Evolutionary conservation across 2,888 invertebrate genomes (phyloP), one percentile per base, ranked within the genome.

Genomic region (Mimumesa dahlbomi): DNA sequence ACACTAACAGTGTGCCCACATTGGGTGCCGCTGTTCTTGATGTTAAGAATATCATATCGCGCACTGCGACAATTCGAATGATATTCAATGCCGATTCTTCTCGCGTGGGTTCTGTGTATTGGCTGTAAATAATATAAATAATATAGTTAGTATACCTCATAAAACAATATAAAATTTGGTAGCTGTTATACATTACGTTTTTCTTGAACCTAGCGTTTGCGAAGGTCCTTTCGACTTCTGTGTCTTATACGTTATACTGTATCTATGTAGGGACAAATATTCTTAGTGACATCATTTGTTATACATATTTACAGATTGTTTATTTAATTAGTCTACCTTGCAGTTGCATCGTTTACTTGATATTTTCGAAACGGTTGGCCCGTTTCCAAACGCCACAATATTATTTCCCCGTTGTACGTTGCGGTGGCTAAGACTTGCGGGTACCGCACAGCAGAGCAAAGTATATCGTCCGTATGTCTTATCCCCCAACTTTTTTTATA

Each of bases 301-400:
- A n/a, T n/a, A n/a, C n/a, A n/a, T n/a, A n/a, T n/a, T n/a, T n/a
- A n/a, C n/a, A n/a, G n/a, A n/a, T n/a, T n/a, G n/a, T n/a, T n/a
- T n/a, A n/a, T n/a, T n/a, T n/a, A n/a, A n/a, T n/a, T n/a, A n/a
- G n/a, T 1, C 53, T 40, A 86, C 85, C 90, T 90, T 31, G 82
- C 69, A 7, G 68, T 84, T n/a, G 91, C 90, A 65, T 89, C 83
- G 59, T 85, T 82, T 0, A 90, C 90, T 67, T 82, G 79, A 49
- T 83, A 85, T 56, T 76, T 79, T 64, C 85, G 81, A 86, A 94
- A 94, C 0, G 95, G 93, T 85, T 95, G 94, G 0, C 95, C 95
- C 0, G 95, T 96, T 89, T 96, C 95, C 58, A 96, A 90, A 75
- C 94, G 93, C 96, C 96, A 96, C 75, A 97, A 91, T 19, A 96